Evolutionary conservation across 2,113 vertebrate species (phyloP), one percentile per base, ranked within the genome.

Genomic region (Zootoca vivipara): DNA sequence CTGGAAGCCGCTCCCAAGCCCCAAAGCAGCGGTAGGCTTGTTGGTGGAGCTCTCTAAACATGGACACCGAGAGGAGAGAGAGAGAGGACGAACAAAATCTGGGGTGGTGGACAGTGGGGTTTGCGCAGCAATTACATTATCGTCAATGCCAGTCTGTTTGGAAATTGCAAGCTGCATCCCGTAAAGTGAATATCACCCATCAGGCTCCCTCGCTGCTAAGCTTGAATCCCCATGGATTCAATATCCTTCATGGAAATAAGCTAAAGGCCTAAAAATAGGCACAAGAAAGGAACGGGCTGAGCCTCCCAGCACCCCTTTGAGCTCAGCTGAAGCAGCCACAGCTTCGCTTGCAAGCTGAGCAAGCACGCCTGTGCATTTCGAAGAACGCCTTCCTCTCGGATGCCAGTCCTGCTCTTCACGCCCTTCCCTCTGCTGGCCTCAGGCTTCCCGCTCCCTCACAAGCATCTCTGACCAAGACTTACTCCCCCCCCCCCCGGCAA

Each of bases 181-280:
- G n/a, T 24, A 4, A 82, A 89, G 33, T 18, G 56, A 67, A 80
- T 42, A 15, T 46, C 46, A 22, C 18, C 24, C 18, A n/a, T 58
- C 7, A 33, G 24, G 80, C 38, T 83, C 78, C 73, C 84, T 69
- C 46, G 30, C 15, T 72, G 6, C 7, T 56, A 58, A 18, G 82
- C 75, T 75, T 89, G 75, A 89, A 78, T 73, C 70, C 65, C 82
- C 87, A n/a, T n/a, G n/a, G n/a, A n/a, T n/a, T n/a, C n/a, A n/a
- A n/a, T n/a, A n/a, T 2, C 58, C 82, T 79, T 26, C 4, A 46
- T 78, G 22, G 88, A 81, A 89, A 89, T 65, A 85, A 74, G 83
- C 58, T 20, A 30, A 72, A 80, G 67, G 83, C 69, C 30, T 8
- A 75, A 67, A 75, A n/a, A 85, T 5, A 80, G 77, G 56, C 83